phyloP scores from a whole-genome alignment of 2,113 vertebrate species.

The Sinocyclocheilus maitianheensis region DNA sequence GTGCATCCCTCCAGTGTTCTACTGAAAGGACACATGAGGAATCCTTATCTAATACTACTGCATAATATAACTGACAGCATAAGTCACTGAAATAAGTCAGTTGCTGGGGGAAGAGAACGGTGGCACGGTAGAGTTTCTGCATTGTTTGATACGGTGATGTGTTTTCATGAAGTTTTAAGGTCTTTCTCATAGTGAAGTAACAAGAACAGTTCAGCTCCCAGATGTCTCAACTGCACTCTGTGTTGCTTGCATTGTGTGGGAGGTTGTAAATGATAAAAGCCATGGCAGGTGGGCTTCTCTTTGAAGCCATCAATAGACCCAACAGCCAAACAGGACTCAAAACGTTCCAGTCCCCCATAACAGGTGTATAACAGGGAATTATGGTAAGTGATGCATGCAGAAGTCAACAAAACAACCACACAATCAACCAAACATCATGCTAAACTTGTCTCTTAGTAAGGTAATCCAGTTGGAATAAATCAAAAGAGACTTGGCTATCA shows the following conservation, averaged over 20 bases:
- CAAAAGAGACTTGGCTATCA: neutral
- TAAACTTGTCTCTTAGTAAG: constrained; percentile 1
- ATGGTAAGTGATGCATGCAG: neutral
- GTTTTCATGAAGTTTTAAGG: constrained; percentile 17
- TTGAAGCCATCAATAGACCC: constrained; percentile 75
- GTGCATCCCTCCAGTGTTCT: neutral
- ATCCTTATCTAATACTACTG: constrained; percentile 5
- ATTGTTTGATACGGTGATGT: neutral
- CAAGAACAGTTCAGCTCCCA: constrained; percentile 7
- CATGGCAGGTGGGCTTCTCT: constrained; percentile 73
- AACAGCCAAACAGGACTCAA: constrained; percentile 65
- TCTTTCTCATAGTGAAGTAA: neutral
- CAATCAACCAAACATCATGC: neutral
- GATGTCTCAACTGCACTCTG: constrained; percentile 12
- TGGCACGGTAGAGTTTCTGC: neutral
- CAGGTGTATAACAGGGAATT: constrained; percentile 16
- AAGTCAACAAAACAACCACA: constrained; percentile 13
- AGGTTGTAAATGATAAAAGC: constrained; percentile 76
- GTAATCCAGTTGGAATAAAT: neutral
- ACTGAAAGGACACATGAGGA: neutral
- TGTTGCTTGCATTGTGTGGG: constrained; percentile 41
- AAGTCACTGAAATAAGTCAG: neutral
- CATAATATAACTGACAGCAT: constrained; percentile 4
- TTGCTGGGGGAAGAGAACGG: neutral
- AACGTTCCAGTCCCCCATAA: constrained; percentile 46